phyloP scores from a whole-genome alignment of 2,888 invertebrate genomes.

The Invenusta paracnida region DNA sequence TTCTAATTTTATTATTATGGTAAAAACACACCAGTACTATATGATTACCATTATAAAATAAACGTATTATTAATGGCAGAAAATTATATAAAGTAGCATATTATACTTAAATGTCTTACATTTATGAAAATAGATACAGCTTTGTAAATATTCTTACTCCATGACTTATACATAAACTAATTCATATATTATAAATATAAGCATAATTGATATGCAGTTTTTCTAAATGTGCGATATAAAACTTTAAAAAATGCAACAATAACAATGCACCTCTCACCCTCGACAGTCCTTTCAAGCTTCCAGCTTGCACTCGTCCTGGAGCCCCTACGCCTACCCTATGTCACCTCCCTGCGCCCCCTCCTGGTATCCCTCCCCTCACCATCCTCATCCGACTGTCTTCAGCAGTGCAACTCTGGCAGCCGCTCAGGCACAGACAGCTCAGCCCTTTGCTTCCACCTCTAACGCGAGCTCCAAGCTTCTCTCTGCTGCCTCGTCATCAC shows the following conservation, averaged over 20 bases:
- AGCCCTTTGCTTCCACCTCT: not conserved
- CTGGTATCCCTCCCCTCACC: not conserved
- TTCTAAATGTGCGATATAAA: no score
- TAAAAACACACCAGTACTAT: not conserved
- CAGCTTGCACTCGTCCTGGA: not conserved
- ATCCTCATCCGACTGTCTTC: not conserved
- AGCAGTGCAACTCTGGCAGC: not conserved
- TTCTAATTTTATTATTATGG: not conserved
- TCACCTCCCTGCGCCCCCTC: not conserved
- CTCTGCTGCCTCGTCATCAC: not conserved
- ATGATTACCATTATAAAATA: not conserved
- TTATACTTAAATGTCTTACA: no score
- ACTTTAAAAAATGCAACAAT: not conserved
- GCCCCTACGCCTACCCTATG: not conserved
- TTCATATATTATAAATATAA: no score
- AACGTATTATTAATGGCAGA: not conserved
- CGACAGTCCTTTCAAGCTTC: not conserved
- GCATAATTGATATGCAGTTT: no score
- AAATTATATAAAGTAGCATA: no score
- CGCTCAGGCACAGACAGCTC: not conserved
- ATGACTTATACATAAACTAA: no score
- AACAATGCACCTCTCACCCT: not conserved
- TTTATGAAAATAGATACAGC: no score
- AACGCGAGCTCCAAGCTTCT: not conserved
- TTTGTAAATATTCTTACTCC: no score